Base-by-base conservation (phyloP, 2,797 vertebrate species). In the Pipistrellus pygmaeus region DNA sequence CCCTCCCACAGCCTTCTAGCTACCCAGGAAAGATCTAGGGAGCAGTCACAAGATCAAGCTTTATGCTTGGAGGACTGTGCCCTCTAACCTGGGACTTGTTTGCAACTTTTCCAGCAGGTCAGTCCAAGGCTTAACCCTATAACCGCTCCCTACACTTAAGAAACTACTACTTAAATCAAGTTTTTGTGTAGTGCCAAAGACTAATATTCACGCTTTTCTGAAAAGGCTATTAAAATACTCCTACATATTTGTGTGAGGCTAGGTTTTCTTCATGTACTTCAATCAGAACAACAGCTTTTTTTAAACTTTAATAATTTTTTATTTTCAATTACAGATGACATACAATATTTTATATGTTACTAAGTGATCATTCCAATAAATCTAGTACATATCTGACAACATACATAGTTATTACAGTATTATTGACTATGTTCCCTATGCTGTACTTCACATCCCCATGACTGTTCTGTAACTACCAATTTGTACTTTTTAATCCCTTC, bases 221-320 rank as follows among this genome's bases (percentile, higher is more conserved):
- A 55, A 77, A 93, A 73, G 41, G 21, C n/a, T 94, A 66, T 86
- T 87, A 90, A 94, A 90, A 83, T 84, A 87, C 41, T 88, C 23
- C 4, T 87, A 46, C 9, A 13, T 87, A 75, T 27, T 25, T 62
- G 8, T 88, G 17, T 89, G 44, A 87, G 48, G 48, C 71, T 90
- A 53, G 46, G 55, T 60, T 73, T 90, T 78, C 30, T 87, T 89
- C n/a, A 64, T 92, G 21, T 90, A 82, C 51, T 48, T 90, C 17
- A 81, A 20, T 88, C 68, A 92, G 44, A 88, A 51, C 18, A 80
- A 82, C 13, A 14, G 57, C 17, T 75, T 77, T 77, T 68, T 66
- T 69, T 38, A 18, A 32, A 18, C 55, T 35, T 69, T 5, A 35
- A 38, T 35, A 38, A 10, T 53, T 53, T 69, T 68, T 32, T 62